Evolutionary conservation across 2,113 vertebrate species (phyloP).

Genomic region (Callocephalon fimbriatum): DNA sequence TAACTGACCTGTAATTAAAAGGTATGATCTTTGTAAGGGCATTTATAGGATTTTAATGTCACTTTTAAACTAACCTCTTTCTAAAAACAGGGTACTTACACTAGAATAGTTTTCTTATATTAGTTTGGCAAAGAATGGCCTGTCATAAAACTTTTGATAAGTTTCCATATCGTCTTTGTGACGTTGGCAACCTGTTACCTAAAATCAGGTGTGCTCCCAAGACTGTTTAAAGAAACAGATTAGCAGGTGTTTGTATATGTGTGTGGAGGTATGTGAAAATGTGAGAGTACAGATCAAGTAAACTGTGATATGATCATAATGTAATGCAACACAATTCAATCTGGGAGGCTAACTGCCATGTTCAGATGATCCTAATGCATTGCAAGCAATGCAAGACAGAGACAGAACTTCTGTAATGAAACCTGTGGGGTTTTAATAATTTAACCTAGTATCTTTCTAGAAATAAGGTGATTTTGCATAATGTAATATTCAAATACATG

Average conservation of each 20-base stretch:
- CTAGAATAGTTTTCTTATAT: background rate
- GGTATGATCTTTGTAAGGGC: fast-evolving
- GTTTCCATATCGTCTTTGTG: background rate
- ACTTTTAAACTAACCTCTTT: background rate
- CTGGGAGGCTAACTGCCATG: background rate
- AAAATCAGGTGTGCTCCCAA: background rate
- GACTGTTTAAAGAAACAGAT: background rate
- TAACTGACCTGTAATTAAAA: background rate
- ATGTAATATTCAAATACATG: background rate
- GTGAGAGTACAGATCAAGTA: background rate
- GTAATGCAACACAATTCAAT: background rate
- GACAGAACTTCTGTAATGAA: background rate
- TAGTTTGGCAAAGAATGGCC: background rate
- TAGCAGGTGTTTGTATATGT: background rate
- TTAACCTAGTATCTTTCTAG: background rate
- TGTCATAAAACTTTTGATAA: background rate
- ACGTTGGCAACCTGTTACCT: background rate
- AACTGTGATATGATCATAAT: background rate
- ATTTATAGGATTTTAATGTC: background rate
- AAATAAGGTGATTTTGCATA: background rate
- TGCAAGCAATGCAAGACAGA: background rate
- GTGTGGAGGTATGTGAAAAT: background rate
- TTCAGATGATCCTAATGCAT: background rate
- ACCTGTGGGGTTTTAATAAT: background rate
- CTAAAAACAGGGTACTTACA: background rate